A percentile compares a stretch with the other conserved stretches of the same genome.
Conservation (phyloP, 1,140 invertebrate species). For the Antheraea pernyi region DNA sequence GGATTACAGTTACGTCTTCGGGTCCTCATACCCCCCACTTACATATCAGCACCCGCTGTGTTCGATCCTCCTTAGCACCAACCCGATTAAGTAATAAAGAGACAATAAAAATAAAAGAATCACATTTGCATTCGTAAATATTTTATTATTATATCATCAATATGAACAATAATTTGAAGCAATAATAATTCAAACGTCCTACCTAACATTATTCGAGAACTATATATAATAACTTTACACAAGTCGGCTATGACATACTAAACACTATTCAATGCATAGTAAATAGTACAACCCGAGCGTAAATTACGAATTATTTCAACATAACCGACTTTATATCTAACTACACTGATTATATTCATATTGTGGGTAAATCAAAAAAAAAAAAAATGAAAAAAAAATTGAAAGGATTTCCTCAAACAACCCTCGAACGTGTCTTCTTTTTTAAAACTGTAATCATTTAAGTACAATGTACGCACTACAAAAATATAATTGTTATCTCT, state of each 20-base stretch:
- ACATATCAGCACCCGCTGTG: too few species aligned
- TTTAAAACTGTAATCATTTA: too few species aligned
- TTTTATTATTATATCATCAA: conserved; percentile 52
- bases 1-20: too few species aligned
- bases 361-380: not conserved
- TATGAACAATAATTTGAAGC: conserved; percentile 53
- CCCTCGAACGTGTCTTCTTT: too few species aligned
- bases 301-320: not conserved
- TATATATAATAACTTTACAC: conserved; percentile 2
- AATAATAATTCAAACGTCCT: conserved; percentile 35
- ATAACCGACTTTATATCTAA: conserved; percentile 10
- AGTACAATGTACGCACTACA: too few species aligned
- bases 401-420: too few species aligned
- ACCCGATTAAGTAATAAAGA: too few species aligned
- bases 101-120: conserved; percentile 28
- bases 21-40: too few species aligned
- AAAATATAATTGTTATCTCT: too few species aligned
- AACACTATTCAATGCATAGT: not conserved
- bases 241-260: not conserved
- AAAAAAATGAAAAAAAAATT: too few species aligned
- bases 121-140: conserved; percentile 30
- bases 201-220: conserved; percentile 17
- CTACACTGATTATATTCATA: conserved; percentile 18
- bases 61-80: too few species aligned
- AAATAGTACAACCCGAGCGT: not conserved